Conservation (phyloP, 2,113 vertebrate genomes). For the Melanostigma gelatinosum region DNA sequence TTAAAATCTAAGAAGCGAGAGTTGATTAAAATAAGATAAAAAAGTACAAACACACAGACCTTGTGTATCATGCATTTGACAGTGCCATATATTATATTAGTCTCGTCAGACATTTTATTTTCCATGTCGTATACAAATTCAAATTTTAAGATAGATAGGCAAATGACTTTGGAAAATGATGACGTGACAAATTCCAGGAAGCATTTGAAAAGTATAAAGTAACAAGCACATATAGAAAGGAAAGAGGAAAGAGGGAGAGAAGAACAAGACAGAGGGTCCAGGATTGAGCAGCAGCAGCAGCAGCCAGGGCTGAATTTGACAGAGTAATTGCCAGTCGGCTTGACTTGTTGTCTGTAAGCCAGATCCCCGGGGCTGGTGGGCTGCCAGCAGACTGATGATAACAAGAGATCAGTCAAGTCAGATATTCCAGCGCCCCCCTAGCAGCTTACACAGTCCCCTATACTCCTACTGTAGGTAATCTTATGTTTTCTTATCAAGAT, state of each 20-base stretch:
- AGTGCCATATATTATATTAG: conserved; percentile 1
- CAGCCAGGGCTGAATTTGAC: conserved; percentile 59
- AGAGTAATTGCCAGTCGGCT: conserved; percentile 72
- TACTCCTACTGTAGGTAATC: neutral
- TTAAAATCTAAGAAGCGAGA: neutral
- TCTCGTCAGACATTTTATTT: conserved; percentile 19
- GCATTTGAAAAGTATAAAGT: conserved; percentile 14
- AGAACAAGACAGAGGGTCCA: conserved; percentile 5
- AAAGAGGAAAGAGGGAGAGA: neutral
- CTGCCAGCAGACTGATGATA: conserved; percentile 69
- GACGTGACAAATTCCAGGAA: conserved; percentile 31
- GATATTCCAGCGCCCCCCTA: conserved; percentile 53
- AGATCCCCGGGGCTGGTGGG: conserved; percentile 59
- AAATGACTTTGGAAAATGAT: conserved; percentile 45
- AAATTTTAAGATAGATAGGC: conserved; percentile 36
- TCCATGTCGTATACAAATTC: conserved; percentile 31
- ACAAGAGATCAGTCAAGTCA: conserved; percentile 69
- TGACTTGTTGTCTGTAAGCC: conserved; percentile 68
- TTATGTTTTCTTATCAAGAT: neutral
- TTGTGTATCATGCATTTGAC: conserved; percentile 5
- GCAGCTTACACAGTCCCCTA: conserved; percentile 34
- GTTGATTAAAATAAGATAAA: neutral
- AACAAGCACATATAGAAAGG: neutral
- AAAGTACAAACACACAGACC: neutral
- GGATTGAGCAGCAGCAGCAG: conserved; percentile 10